These are phyloP conservation scores for Hymenopus coronatus DNA, from an alignment of 2,888 invertebrate species.

Conservation along the genomic window DNA sequence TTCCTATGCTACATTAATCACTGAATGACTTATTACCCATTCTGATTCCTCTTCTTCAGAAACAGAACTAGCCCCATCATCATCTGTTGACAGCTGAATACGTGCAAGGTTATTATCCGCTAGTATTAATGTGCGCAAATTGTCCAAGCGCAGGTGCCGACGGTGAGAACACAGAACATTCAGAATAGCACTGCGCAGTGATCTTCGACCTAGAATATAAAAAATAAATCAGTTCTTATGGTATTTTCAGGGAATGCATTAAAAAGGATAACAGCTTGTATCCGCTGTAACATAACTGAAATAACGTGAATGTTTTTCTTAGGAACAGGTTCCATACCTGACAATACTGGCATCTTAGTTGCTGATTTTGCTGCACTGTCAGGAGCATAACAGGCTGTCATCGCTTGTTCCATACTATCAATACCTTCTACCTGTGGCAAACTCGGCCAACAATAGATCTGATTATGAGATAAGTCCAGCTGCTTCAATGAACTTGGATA, in stretches of 20 bases:
- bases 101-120: constrained; percentile 81
- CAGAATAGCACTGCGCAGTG: constrained; percentile 69
- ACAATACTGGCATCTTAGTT: constrained; percentile 43
- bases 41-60: constrained; percentile 48
- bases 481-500: constrained; percentile 88
- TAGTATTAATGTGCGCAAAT: constrained; percentile 76
- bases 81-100: constrained; percentile 78
- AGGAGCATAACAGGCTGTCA: constrained; percentile 68
- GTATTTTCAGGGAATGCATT: not conserved
- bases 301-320: no score
- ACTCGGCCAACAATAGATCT: constrained; percentile 87
- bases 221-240: not conserved
- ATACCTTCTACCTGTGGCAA: constrained; percentile 55
- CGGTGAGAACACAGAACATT: constrained; percentile 81
- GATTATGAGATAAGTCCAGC: constrained; percentile 89
- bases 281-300: no score
- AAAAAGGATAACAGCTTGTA: no score
- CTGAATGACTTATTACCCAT: constrained; percentile 31
- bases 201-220: constrained; percentile 50
- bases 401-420: constrained; percentile 63
- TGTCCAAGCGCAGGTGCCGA: constrained; percentile 79
- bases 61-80: constrained; percentile 50
- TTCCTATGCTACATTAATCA: no score
- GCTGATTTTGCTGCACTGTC: constrained; percentile 39
- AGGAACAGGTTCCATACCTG: constrained; percentile 38